These are phyloP conservation scores for Amia ocellicauda DNA, from an alignment of 2,113 vertebrate species.

Conservation along the genomic window DNA sequence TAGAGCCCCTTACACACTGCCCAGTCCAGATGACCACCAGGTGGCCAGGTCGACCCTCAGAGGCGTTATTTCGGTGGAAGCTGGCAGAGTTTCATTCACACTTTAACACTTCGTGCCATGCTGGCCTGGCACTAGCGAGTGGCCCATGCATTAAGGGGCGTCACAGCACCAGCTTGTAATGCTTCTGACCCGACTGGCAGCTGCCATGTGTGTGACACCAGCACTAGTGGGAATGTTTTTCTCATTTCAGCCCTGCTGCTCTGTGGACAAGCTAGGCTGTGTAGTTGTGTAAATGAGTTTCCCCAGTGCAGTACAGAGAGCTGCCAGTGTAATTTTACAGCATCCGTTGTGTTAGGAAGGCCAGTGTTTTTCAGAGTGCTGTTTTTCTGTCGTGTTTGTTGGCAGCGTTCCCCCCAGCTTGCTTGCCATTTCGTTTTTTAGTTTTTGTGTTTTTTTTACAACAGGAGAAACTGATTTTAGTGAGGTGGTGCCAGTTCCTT, in stretches of 20 bases:
- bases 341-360: slow-evolving; percentile 22
- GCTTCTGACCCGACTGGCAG: slow-evolving; percentile 22
- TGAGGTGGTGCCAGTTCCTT: slow-evolving; percentile 57
- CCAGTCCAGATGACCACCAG: no score
- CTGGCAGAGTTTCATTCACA: no score
- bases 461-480: slow-evolving; percentile 31
- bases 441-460: slow-evolving; percentile 35
- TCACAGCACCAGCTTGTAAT: slow-evolving; percentile 12
- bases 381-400: slow-evolving; percentile 32
- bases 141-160: no score
- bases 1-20: no score
- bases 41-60: no score
- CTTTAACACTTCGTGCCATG: no score
- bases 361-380: slow-evolving; percentile 28
- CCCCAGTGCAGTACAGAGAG: slow-evolving; percentile 8
- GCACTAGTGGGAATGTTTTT: slow-evolving; percentile 30
- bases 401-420: slow-evolving; percentile 15
- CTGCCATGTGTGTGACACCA: slow-evolving; percentile 24
- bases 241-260: slow-evolving; percentile 29
- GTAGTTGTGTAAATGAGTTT: slow-evolving; percentile 30
- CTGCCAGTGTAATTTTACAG: slow-evolving; percentile 19
- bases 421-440: no score
- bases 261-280: slow-evolving; percentile 12
- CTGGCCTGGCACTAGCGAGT: no score
- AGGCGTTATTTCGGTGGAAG: no score